Conservation (phyloP, 92 coral and sea anemone species). For the Heliopora coerulea region DNA sequence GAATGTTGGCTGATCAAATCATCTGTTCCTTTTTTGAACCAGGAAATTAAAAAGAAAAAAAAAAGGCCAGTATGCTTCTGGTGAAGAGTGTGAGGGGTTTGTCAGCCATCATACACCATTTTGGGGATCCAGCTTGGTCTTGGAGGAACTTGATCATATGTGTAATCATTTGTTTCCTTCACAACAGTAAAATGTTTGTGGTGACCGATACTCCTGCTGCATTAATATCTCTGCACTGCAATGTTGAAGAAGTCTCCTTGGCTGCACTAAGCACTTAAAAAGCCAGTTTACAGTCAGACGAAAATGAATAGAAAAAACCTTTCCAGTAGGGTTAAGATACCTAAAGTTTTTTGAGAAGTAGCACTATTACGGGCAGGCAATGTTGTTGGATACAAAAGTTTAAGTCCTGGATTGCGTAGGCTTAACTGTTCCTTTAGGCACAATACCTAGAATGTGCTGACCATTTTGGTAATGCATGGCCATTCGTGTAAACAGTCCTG, state of each 20-base stretch:
- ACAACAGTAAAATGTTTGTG: slow-evolving; percentile 22
- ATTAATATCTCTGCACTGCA: slow-evolving; percentile 19
- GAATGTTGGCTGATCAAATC: slow-evolving; percentile 21
- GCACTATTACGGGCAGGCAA: slow-evolving; percentile 29
- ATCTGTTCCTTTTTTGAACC: background rate
- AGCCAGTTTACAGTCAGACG: slow-evolving; percentile 22
- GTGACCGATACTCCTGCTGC: slow-evolving; percentile 24
- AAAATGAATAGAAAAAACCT: slow-evolving; percentile 18
- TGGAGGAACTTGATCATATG: slow-evolving; percentile 11
- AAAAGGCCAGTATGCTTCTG: slow-evolving; percentile 30
- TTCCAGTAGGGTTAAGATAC: slow-evolving; percentile 25
- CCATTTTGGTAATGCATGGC: slow-evolving; percentile 1
- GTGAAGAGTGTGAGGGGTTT: slow-evolving; percentile 20
- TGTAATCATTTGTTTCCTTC: slow-evolving; percentile 7
- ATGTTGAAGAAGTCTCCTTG: slow-evolving; percentile 22
- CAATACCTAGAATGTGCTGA: background rate
- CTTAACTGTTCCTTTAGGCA: background rate
- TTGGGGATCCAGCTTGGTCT: background rate
- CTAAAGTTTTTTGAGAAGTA: background rate
- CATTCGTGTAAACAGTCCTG: slow-evolving; percentile 4
- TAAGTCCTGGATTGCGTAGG: slow-evolving; percentile 6
- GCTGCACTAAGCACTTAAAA: slow-evolving; percentile 11
- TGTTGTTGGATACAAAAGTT: slow-evolving; percentile 24
- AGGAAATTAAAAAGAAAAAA: slow-evolving; percentile 31
- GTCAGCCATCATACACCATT: background rate